phyloP scores from a whole-genome alignment of 2,113 vertebrate species.

The Scytalopus superciliaris region DNA sequence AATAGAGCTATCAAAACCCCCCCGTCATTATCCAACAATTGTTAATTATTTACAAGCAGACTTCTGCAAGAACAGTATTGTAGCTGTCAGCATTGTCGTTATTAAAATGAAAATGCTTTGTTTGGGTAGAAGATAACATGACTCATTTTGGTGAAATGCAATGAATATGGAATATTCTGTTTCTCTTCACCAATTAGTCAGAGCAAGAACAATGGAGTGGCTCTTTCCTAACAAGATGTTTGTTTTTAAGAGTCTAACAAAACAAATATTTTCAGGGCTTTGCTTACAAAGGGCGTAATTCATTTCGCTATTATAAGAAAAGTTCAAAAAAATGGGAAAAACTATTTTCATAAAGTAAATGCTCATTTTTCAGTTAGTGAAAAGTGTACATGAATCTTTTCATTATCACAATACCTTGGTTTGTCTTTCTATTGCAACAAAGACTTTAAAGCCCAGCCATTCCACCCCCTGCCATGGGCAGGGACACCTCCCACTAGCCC shows the following conservation, averaged over 20 bases:
- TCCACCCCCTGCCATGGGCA: not conserved
- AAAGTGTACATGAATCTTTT: not conserved
- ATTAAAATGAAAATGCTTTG: constrained; percentile 52
- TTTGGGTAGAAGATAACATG: constrained; percentile 41
- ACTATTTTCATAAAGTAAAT: not conserved
- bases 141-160: constrained; percentile 39
- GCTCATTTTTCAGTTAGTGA: not conserved
- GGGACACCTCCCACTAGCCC: not conserved
- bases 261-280: constrained; percentile 15
- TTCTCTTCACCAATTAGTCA: not conserved
- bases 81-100: constrained; percentile 40
- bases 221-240: constrained; percentile 23
- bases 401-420: not conserved
- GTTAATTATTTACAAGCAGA: constrained; percentile 69
- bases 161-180: constrained; percentile 42
- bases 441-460: not conserved
- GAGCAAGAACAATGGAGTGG: constrained; percentile 23
- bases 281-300: not conserved
- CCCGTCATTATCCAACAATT: constrained; percentile 6
- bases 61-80: constrained; percentile 19
- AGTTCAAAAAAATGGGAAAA: not conserved
- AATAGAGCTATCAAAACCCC: constrained; percentile 28
- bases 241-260: not conserved
- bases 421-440: not conserved
- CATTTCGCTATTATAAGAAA: not conserved